These are phyloP conservation scores for Onychostoma macrolepis DNA, from an alignment of 2,113 vertebrate genomes.

Conservation along the genomic window DNA sequence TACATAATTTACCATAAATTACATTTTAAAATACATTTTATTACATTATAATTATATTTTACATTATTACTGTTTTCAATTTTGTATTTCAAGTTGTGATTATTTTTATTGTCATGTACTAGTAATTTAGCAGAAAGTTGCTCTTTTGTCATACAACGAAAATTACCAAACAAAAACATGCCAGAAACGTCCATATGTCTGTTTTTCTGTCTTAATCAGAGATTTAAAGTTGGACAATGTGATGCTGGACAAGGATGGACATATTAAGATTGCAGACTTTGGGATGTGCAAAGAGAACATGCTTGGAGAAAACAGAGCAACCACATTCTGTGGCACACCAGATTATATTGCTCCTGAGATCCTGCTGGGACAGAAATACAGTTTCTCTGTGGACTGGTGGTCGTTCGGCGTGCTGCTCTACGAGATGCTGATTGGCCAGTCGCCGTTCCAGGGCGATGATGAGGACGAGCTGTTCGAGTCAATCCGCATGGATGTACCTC, in stretches of 20 bases:
- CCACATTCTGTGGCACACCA: conserved; percentile 96
- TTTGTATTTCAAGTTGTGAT: neutral
- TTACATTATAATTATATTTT: neutral
- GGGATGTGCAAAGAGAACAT: conserved; percentile 99
- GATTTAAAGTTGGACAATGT: conserved; percentile 98
- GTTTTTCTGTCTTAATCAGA: conserved; percentile 68
- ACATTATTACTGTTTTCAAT: neutral
- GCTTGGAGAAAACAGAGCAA: conserved; percentile 86
- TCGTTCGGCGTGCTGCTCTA: conserved; percentile 96
- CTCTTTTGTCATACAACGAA: too few relatives aligned
- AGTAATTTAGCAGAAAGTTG: neutral
- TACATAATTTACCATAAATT: neutral
- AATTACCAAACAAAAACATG: neutral
- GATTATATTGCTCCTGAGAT: conserved; percentile 99
- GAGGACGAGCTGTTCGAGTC: conserved; percentile 98
- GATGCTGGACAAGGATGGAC: conserved; percentile 91
- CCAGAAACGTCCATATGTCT: neutral
- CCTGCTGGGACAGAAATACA: conserved; percentile 90
- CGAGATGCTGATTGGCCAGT: conserved; percentile 97
- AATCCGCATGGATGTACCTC: conserved; percentile 92
- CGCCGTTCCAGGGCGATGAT: conserved; percentile 96
- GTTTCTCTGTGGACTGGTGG: conserved; percentile 99
- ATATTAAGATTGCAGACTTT: conserved; percentile 97
- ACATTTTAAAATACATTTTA: neutral
- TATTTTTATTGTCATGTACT: neutral